These are phyloP conservation scores for Aleadryas rufinucha DNA, from an alignment of 2,113 vertebrate species.

Conservation along the genomic window DNA sequence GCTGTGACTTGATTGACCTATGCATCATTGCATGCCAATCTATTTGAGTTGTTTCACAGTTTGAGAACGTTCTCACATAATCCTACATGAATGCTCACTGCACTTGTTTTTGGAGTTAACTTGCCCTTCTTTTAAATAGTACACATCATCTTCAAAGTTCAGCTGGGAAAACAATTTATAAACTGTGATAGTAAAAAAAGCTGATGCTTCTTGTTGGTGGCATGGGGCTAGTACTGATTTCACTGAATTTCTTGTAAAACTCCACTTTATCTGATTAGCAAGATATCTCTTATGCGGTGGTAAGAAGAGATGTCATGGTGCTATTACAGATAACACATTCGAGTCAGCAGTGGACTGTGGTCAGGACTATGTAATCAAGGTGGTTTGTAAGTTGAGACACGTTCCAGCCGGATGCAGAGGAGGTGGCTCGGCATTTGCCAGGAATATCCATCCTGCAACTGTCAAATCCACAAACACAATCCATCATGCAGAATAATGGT, in stretches of 20 bases:
- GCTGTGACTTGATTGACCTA: slow-evolving; percentile 53
- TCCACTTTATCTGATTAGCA: not conserved
- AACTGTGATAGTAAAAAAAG: not conserved
- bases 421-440: slow-evolving; percentile 23
- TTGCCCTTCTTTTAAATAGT: not conserved
- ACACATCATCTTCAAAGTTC: not conserved
- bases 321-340: not conserved
- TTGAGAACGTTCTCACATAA: slow-evolving; percentile 13
- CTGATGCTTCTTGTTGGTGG: not conserved
- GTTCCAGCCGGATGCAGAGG: not conserved
- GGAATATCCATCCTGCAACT: slow-evolving; percentile 6
- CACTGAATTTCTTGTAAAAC: not conserved
- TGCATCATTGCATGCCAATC: slow-evolving; percentile 19
- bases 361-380: not conserved
- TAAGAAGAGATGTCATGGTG: not conserved
- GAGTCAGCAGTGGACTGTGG: not conserved
- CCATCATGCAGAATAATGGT: slow-evolving; percentile 14
- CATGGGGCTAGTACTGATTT: not conserved
- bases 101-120: slow-evolving; percentile 12
- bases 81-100: not conserved
- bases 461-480: slow-evolving; percentile 13
- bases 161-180: not conserved
- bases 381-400: slow-evolving; percentile 21
- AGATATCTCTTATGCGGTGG: not conserved
- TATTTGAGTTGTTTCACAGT: slow-evolving; percentile 33